Evolutionary conservation across 2,797 vertebrate species (phyloP).

Genomic region (Melanotaenia pygmaea): DNA sequence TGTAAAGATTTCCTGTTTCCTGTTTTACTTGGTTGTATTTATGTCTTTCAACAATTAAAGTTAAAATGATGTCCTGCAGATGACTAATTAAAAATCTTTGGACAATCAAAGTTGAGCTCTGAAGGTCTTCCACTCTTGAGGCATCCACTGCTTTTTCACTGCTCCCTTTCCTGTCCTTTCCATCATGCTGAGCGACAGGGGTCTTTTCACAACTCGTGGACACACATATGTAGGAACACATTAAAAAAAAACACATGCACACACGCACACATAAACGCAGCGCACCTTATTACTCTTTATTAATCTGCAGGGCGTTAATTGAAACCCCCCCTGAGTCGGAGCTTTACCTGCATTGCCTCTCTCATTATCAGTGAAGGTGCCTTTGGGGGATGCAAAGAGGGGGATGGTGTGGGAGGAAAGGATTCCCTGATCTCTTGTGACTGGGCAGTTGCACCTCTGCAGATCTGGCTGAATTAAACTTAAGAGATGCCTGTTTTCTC

Average conservation of each 20-base stretch:
- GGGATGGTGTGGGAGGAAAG: conserved; percentile 49
- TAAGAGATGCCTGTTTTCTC: conserved; percentile 38
- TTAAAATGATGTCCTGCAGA: conserved; percentile 55
- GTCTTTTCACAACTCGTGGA: conserved; percentile 42
- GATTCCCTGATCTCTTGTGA: conserved; percentile 55
- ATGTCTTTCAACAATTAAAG: conserved; percentile 36
- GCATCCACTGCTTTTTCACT: conserved; percentile 52
- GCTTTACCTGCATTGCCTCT: conserved; percentile 81
- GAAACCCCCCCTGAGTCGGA: conserved; percentile 82
- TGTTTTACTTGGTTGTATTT: conserved; percentile 14
- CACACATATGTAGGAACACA: conserved; percentile 21
- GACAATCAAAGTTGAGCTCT: conserved; percentile 49
- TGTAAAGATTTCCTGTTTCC: not conserved
- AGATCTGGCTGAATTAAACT: conserved; percentile 57
- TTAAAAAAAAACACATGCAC: conserved; percentile 26
- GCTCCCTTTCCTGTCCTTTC: conserved; percentile 48
- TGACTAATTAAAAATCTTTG: conserved; percentile 70
- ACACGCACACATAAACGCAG: conserved; percentile 51
- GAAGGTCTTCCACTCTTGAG: conserved; percentile 45
- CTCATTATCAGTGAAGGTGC: conserved; percentile 89
- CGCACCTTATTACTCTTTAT: conserved; percentile 85
- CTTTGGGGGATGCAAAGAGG: conserved; percentile 76
- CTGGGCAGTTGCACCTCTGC: conserved; percentile 54
- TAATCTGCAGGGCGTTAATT: conserved; percentile 89
- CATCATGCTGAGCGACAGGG: conserved; percentile 72